Base-by-base conservation (phyloP, 1,140 invertebrate genomes). In the Danaus melanippus region DNA sequence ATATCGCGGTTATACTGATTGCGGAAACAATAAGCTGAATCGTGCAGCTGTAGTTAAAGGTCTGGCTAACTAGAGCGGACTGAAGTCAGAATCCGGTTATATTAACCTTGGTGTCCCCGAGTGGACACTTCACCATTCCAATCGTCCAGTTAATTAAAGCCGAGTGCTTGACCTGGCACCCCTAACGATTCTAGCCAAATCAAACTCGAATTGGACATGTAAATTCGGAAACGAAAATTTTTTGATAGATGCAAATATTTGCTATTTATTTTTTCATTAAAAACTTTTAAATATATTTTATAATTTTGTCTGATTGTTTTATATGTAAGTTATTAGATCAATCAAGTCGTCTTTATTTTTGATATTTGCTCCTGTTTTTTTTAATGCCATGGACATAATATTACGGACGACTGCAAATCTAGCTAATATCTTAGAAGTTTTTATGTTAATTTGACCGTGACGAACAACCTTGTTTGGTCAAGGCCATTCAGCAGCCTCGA, bases 111-210 rank as follows among this genome's bases (percentile, higher is more conserved):
- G 77, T 32, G 7, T 74, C 69, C 60, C 69, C 72, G 64, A 82
- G 71, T 80, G 77, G 70, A 74, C 76, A 85, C 80, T 84, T 77
- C 68, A 79, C 80, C 77, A 69, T 71, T 84, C 79, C 76, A 86
- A 82, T 81, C 71, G 66, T 68, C 53, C 66, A 68, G 68, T 66
- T 78, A 81, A 84, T 81, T 82, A 82, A 76, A 53, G 59, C 57
- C 55, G 64, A 58, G 53, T 54, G 55, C 46, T 62, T 58, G 67
- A 72, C 69, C 70, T 68, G 71, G 67, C 66, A 73, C 67, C 71
- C 69, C 71, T 54, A 58, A 50, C 40, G 44, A 46, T 21, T 55
- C 46, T 53, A 46, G 44, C 50, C 8, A 41, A 46, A 17, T 51
- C 40, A 32, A 32, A 32, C 6, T 32, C 21, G 2, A 32, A 32